Percentiles rank a stretch among this genome's conserved stretches.
phyloP scores from a whole-genome alignment of 2,888 invertebrate species.

The Epistrophe grossulariae region DNA sequence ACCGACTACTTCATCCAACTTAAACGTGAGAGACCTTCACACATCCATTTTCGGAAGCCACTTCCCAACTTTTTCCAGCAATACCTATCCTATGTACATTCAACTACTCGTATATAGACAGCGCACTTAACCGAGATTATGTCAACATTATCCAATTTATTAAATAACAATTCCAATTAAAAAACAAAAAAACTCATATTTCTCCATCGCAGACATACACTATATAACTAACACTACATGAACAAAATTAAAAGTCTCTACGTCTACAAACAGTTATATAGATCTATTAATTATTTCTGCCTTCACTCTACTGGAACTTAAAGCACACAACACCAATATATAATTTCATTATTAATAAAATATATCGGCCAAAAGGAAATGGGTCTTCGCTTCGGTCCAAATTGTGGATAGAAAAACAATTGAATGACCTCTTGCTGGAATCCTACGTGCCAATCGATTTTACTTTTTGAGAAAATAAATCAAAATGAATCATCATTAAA shows the following conservation, averaged over 20 bases:
- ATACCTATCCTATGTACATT: slow-evolving; percentile 8
- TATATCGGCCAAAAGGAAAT: slow-evolving; percentile 41
- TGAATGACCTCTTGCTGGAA: slow-evolving; percentile 61
- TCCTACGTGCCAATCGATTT: slow-evolving; percentile 66
- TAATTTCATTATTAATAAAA: slow-evolving; percentile 7
- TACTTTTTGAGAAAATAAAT: slow-evolving; percentile 28
- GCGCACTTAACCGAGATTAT: slow-evolving; percentile 28
- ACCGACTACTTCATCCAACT: background rate
- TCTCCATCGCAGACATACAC: background rate
- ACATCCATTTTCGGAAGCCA: slow-evolving; percentile 27
- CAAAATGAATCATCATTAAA: slow-evolving; percentile 56
- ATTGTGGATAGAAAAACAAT: slow-evolving; percentile 15
- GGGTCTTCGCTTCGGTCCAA: slow-evolving; percentile 33
- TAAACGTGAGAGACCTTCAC: slow-evolving; percentile 38
- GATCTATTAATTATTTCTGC: slow-evolving; percentile 18
- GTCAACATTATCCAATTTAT: slow-evolving; percentile 37
- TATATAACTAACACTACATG: background rate
- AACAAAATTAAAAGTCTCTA: slow-evolving; percentile 2
- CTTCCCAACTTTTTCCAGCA: slow-evolving; percentile 27
- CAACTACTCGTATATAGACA: slow-evolving; percentile 26
- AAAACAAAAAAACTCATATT: slow-evolving; percentile 5
- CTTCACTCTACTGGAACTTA: slow-evolving; percentile 5
- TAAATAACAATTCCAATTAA: slow-evolving; percentile 17
- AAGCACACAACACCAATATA: slow-evolving; percentile 1
- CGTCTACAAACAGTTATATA: background rate